A percentile compares a stretch with the other conserved stretches of the same genome.
Evolutionary conservation across 2,113 vertebrate species (phyloP).

Genomic region (Hemicordylus capensis): DNA sequence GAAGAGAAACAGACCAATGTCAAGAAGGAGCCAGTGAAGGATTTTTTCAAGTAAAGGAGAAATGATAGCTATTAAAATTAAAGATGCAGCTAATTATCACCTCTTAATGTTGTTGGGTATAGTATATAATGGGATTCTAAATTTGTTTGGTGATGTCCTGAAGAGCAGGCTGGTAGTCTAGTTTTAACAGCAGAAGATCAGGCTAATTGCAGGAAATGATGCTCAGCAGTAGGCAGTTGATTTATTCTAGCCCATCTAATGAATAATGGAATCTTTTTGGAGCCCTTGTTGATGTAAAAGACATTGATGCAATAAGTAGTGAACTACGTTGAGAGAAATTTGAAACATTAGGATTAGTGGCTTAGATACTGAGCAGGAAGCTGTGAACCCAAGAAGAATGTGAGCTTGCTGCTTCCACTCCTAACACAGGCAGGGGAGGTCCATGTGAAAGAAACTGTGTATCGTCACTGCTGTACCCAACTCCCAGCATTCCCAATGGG

Average conservation of each 20-base stretch:
- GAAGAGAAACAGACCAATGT: neutral
- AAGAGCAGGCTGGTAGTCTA: neutral
- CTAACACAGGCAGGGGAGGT: too few species aligned
- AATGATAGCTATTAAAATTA: neutral
- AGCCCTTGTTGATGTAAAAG: neutral
- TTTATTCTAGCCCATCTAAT: neutral
- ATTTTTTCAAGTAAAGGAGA: neutral
- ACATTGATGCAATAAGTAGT: neutral
- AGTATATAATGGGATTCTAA: neutral
- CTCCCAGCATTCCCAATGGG: too few species aligned
- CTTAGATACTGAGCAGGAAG: too few species aligned
- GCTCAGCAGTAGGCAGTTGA: neutral
- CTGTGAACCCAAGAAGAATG: too few species aligned
- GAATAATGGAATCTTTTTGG: neutral
- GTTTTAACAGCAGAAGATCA: neutral
- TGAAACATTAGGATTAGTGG: neutral
- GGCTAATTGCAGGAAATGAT: neutral
- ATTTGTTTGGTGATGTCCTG: neutral
- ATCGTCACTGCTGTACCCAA: too few species aligned
- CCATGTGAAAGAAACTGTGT: too few species aligned
- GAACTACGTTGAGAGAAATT: neutral
- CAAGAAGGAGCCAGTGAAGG: neutral
- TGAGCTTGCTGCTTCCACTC: too few species aligned
- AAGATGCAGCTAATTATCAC: neutral
- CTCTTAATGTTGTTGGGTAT: constrained; percentile 2